Conservation (phyloP, 2,888 invertebrate species). For the Leptarthrus brevirostris region DNA sequence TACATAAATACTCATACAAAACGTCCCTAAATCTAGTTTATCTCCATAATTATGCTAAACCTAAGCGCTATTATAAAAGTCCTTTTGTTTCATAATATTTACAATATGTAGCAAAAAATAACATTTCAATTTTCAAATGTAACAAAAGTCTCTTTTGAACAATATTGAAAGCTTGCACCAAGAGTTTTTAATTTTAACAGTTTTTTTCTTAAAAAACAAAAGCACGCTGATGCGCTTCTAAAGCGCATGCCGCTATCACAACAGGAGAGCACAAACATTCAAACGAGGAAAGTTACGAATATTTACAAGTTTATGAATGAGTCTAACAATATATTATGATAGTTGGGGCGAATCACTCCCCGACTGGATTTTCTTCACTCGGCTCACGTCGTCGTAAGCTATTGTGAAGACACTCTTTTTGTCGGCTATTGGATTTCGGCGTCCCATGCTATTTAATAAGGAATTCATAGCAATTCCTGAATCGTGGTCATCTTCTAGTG, state of each 20-base stretch:
- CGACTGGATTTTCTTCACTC: slow-evolving; percentile 83
- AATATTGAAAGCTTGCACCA: slow-evolving; percentile 44
- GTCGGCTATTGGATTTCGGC: slow-evolving; percentile 78
- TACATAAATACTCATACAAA: slow-evolving; percentile 9
- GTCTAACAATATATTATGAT: slow-evolving; percentile 59
- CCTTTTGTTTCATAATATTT: slow-evolving; percentile 19
- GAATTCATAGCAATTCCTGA: slow-evolving; percentile 82
- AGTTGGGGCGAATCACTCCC: slow-evolving; percentile 82
- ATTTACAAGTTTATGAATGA: slow-evolving; percentile 1
- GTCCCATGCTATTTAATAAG: slow-evolving; percentile 70
- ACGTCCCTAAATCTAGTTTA: background rate
- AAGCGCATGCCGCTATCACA: slow-evolving; percentile 50
- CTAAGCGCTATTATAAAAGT: slow-evolving; percentile 9
- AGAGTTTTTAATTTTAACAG: slow-evolving; percentile 9
- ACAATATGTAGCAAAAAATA: slow-evolving; percentile 23
- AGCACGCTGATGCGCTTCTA: slow-evolving; percentile 40
- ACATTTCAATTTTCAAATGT: slow-evolving; percentile 7
- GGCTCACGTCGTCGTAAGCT: slow-evolving; percentile 87
- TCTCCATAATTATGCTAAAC: background rate
- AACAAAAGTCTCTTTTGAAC: slow-evolving; percentile 28
- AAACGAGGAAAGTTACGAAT: background rate
- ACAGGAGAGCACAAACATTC: slow-evolving; percentile 31
- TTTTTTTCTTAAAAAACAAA: slow-evolving; percentile 22
- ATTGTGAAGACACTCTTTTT: slow-evolving; percentile 95
- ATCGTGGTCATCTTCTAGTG: slow-evolving; percentile 77